phyloP scores from a whole-genome alignment of 2,113 vertebrate species.

The Pangasianodon gigas region DNA sequence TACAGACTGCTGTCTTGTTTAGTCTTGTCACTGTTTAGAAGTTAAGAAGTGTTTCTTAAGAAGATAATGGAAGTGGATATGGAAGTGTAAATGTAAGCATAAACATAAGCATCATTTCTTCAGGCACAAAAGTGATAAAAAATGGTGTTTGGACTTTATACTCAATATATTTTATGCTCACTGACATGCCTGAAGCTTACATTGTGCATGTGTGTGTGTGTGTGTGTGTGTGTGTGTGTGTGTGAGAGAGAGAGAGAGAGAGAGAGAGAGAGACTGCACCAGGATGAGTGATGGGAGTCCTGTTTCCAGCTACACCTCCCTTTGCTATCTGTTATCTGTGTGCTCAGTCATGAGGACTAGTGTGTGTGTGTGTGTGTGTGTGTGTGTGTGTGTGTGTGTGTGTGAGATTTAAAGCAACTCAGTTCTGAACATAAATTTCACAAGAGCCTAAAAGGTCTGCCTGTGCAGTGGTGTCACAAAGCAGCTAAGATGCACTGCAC shows the following conservation, averaged over 20 bases:
- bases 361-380: not conserved
- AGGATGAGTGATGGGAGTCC: slow-evolving; percentile 18
- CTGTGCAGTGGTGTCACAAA: not conserved
- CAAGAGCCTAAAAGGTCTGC: slow-evolving; percentile 1
- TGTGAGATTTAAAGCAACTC: slow-evolving; percentile 25
- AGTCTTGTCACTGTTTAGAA: not conserved
- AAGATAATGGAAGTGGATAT: not conserved
- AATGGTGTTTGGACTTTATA: not conserved
- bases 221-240: not conserved
- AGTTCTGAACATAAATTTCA: slow-evolving; percentile 45
- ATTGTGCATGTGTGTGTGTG: not conserved
- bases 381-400: not conserved
- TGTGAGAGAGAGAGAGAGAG: not conserved
- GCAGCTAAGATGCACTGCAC: slow-evolving; percentile 30
- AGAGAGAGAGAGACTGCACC: not conserved
- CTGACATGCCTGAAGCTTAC: not conserved
- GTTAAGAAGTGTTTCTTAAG: not conserved
- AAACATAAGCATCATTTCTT: not conserved
- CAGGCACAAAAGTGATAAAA: not conserved
- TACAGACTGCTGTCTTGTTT: not conserved
- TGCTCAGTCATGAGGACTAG: slow-evolving; percentile 30
- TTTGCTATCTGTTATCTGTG: slow-evolving; percentile 34
- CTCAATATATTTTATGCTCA: not conserved
- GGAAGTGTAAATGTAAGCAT: not conserved
- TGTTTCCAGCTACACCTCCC: slow-evolving; percentile 6